These are phyloP conservation scores for Drosophila micromelanica DNA, from an alignment of 1,140 invertebrate species.

Conservation along the genomic window DNA sequence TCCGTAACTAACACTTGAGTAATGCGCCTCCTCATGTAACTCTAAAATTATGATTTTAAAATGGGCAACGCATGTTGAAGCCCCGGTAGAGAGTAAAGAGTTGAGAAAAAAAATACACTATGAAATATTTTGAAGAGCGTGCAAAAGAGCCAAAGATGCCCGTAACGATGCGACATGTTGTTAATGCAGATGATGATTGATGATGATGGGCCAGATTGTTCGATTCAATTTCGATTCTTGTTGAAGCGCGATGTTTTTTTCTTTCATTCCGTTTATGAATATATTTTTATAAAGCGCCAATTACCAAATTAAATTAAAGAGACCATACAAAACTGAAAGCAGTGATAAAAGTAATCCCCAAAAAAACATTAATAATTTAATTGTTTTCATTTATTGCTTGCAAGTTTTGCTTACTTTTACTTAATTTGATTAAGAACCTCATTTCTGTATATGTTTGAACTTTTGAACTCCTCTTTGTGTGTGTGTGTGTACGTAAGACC, in stretches of 20 bases:
- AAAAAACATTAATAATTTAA: constrained; percentile 15
- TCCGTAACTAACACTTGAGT: constrained; percentile 33
- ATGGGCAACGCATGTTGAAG: constrained; percentile 41
- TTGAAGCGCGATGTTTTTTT: constrained; percentile 52
- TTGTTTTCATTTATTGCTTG: constrained; percentile 27
- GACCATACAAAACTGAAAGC: constrained; percentile 15
- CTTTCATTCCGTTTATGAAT: constrained; percentile 29
- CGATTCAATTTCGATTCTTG: constrained; percentile 41
- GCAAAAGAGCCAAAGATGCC: constrained; percentile 27
- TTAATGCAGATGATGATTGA: constrained; percentile 1
- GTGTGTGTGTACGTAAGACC: constrained; percentile 61
- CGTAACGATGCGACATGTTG: constrained; percentile 6
- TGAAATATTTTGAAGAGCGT: constrained; percentile 28
- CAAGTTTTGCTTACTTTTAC: constrained; percentile 11
- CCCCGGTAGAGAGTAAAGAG: constrained; percentile 18
- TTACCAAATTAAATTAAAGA: constrained; percentile 34
- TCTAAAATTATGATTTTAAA: constrained; percentile 32
- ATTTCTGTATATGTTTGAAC: constrained; percentile 8
- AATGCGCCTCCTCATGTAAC: constrained; percentile 38
- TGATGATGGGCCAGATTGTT: constrained; percentile 45
- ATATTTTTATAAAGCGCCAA: constrained; percentile 55
- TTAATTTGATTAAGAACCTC: constrained; percentile 25
- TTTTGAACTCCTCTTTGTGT: constrained; percentile 27
- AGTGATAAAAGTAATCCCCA: constrained; percentile 14
- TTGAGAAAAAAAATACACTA: constrained; percentile 23